A percentile compares a stretch with the other conserved stretches of the same genome.
These are phyloP conservation scores for Tetraneura akinire DNA, from an alignment of 1,140 invertebrate species.

Conservation along the genomic window DNA sequence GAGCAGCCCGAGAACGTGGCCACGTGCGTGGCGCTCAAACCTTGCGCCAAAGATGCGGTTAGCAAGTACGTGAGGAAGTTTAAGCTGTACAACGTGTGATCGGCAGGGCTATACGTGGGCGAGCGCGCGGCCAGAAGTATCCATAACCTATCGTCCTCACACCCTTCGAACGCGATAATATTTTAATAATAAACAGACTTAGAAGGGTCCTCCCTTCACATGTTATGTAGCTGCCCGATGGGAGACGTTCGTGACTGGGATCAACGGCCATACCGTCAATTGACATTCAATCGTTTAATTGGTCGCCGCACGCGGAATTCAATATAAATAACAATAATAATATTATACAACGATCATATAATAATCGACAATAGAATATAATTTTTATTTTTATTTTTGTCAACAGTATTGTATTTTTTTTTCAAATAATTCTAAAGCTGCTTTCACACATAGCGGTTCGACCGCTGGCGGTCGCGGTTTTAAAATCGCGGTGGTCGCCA, in stretches of 20 bases:
- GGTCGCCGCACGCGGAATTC: conserved; percentile 22
- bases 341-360: not conserved
- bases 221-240: not conserved
- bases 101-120: not conserved
- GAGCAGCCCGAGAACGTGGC: conserved; percentile 96
- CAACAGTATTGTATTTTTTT: too few species aligned
- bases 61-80: conserved; percentile 86
- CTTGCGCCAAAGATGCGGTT: conserved; percentile 82
- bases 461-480: too few species aligned
- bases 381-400: too few species aligned
- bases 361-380: conserved; percentile 15
- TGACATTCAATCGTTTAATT: conserved; percentile 46
- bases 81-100: conserved; percentile 73
- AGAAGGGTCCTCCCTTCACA: too few species aligned
- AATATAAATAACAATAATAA: conserved; percentile 23
- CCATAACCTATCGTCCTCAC: not conserved
- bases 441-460: too few species aligned
- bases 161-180: too few species aligned
- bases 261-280: conserved; percentile 43
- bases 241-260: not conserved
- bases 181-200: too few species aligned
- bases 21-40: conserved; percentile 91
- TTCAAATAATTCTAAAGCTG: too few species aligned
- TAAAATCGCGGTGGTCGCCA: too few species aligned
- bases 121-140: not conserved